phyloP scores from a whole-genome alignment of 2,888 invertebrate species.

The Cyclophora punctaria region DNA sequence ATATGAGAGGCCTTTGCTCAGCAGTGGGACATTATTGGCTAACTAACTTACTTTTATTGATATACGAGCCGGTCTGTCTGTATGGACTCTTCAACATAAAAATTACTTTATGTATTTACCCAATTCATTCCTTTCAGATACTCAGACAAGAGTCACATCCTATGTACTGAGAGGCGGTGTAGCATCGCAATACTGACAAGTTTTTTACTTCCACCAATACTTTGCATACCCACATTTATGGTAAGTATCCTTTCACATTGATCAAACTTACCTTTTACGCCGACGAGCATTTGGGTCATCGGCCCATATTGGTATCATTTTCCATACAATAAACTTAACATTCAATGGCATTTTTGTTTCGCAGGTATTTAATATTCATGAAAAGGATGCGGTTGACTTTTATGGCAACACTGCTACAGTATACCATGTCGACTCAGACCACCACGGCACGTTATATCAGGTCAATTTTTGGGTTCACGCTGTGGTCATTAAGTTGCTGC shows the following conservation, averaged over 20 bases:
- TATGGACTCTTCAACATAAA: too few species aligned
- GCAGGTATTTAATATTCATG: slow-evolving; percentile 68
- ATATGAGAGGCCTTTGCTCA: too few species aligned
- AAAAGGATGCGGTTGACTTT: slow-evolving; percentile 60
- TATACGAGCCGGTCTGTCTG: too few species aligned
- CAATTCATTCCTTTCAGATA: slow-evolving; percentile 72
- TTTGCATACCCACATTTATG: slow-evolving; percentile 90
- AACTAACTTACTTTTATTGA: too few species aligned
- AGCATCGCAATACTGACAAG: slow-evolving; percentile 84
- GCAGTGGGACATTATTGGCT: too few species aligned
- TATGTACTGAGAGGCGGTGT: slow-evolving; percentile 86
- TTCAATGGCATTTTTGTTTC: slow-evolving; percentile 21
- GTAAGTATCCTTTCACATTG: slow-evolving; percentile 37
- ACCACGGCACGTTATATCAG: slow-evolving; percentile 76
- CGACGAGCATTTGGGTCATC: neutral
- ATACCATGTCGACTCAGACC: slow-evolving; percentile 71
- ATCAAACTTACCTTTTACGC: slow-evolving; percentile 3
- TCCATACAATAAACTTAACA: slow-evolving; percentile 38
- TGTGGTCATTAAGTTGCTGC: slow-evolving; percentile 85
- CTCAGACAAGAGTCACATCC: slow-evolving; percentile 82
- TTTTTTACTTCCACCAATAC: slow-evolving; percentile 83
- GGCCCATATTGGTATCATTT: slow-evolving; percentile 8
- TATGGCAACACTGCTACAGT: slow-evolving; percentile 49
- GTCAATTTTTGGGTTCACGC: slow-evolving; percentile 89
- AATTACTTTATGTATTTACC: neutral